Evolutionary conservation across 1,140 invertebrate genomes (phyloP), one percentile per base, ranked within the genome.

Genomic region (Leptonema lineaticorne): DNA sequence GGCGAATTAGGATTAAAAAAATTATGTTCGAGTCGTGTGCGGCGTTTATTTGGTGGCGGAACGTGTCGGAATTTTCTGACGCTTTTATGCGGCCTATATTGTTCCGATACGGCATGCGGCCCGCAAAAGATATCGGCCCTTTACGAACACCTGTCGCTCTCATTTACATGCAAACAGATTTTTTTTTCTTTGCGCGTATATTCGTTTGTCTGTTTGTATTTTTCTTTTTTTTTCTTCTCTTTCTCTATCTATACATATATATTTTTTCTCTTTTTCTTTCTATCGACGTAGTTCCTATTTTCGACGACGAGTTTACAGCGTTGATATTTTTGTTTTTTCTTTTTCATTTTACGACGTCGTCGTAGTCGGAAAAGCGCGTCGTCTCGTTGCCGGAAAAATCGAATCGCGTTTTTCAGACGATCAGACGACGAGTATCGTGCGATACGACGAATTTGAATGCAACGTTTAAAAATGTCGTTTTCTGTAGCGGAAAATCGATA

Each of bases 131-230:
- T 27, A 29, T 62, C 24, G 24, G 16, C 33, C 59, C 60, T 27
- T 50, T 30, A 33, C 14, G 45, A 30, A 64, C 62, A 64, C 62
- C 62, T 64, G 62, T 64, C 62, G 62, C 45, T 64, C 62, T 64
- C 45, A 24, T 64, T 64, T 64, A 24, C 62, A 64, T 64, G 26
- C 46, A 48, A 64, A 64, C 62, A 48, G 45, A 50, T 64, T 64
- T 64, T 64, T 64, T 50, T 14, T 2, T 7, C 37, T 3, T 9
- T 45, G 11, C 16, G 4, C 14, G 37, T 14, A n/a, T 45, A 16
- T 14, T 45, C 16, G 6, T 50, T 64, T 50, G 58, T 62, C 41
- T 41, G n/a, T n/a, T n/a, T n/a, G n/a, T n/a, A n/a, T n/a, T n/a
- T n/a, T n/a, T n/a, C n/a, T n/a, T n/a, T n/a, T n/a, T n/a, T n/a